phyloP scores from a whole-genome alignment of 2,797 vertebrate genomes.

The Rhadinocentrus ornatus region DNA sequence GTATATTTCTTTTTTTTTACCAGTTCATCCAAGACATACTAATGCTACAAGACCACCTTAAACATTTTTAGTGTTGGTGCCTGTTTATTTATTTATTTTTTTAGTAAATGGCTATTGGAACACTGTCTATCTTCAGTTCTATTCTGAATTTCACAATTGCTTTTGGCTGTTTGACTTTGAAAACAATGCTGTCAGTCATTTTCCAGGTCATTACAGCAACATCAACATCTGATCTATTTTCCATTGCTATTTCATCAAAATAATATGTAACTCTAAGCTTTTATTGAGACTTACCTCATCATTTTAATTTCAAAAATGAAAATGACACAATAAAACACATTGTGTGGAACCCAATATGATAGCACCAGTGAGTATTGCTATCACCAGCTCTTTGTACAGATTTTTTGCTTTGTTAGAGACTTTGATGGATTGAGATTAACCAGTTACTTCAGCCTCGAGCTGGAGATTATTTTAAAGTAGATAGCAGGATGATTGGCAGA shows the following conservation, averaged over 20 bases:
- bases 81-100: too few relatives aligned
- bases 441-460: constrained; percentile 41
- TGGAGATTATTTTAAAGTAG: constrained; percentile 39
- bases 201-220: too few relatives aligned
- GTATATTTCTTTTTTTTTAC: background rate
- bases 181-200: too few relatives aligned
- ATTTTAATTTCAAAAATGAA: background rate
- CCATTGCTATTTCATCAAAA: too few relatives aligned
- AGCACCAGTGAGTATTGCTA: too few relatives aligned
- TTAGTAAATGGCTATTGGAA: too few relatives aligned
- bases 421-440: constrained; percentile 29
- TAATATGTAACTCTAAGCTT: too few relatives aligned
- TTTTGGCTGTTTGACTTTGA: too few relatives aligned
- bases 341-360: background rate
- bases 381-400: constrained; percentile 13
- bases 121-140: background rate
- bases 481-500: constrained; percentile 52
- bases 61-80: too few relatives aligned
- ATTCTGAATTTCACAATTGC: too few relatives aligned
- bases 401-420: constrained; percentile 30
- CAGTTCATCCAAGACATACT: background rate
- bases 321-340: background rate
- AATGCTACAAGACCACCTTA: too few relatives aligned
- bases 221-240: background rate
- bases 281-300: too few relatives aligned